Conservation (phyloP, 92 coral and sea anemone species). For the Porites divaricata region DNA sequence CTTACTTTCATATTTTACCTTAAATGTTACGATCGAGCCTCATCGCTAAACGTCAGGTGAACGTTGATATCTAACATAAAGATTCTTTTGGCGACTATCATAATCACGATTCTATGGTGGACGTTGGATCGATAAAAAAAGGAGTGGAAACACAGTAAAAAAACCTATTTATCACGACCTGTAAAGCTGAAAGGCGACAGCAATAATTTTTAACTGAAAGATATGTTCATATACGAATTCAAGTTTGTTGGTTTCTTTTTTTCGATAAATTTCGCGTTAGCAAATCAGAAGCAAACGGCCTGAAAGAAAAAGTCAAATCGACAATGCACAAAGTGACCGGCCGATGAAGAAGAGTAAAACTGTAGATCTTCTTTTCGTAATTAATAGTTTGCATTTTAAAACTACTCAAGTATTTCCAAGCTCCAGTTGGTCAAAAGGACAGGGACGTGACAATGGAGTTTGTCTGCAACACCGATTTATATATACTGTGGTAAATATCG, state of each 20-base stretch:
- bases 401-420: background rate
- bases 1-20: background rate
- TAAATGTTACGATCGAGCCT: background rate
- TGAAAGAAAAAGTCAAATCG: background rate
- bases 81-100: too few relatives aligned
- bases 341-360: too few relatives aligned
- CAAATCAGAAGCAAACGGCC: background rate
- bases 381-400: background rate
- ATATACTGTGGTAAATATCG: background rate
- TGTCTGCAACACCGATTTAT: background rate
- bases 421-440: conserved; percentile 22
- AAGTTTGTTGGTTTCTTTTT: background rate
- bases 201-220: background rate
- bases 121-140: background rate
- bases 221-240: background rate
- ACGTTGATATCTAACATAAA: too few relatives aligned
- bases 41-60: background rate
- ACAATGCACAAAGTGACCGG: too few relatives aligned
- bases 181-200: background rate
- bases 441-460: background rate
- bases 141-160: too few relatives aligned
- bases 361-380: background rate
- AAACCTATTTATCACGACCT: background rate
- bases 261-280: background rate
- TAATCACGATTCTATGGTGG: background rate